Percentiles rank a stretch among this genome's conserved stretches.
These are phyloP conservation scores for Nephrocerus scutellatus DNA, from an alignment of 2,888 invertebrate genomes.

Conservation along the genomic window DNA sequence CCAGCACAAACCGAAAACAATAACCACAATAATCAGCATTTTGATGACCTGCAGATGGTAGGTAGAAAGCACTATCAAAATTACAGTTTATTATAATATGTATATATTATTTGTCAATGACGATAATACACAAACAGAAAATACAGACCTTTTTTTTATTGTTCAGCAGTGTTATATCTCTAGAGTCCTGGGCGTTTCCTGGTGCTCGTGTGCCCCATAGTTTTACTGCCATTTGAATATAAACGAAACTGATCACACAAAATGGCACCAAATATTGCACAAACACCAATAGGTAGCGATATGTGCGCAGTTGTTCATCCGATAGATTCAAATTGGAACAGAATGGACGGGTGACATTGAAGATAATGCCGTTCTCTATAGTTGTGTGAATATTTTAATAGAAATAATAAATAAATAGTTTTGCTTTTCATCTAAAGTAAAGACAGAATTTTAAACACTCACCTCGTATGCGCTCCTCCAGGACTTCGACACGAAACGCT, in stretches of 20 bases:
- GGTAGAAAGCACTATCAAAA: background rate
- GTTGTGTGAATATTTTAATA: constrained; percentile 4
- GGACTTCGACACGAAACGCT: constrained; percentile 43
- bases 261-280: constrained; percentile 72
- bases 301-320: constrained; percentile 48
- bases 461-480: constrained; percentile 42
- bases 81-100: background rate
- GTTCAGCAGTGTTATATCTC: constrained; percentile 71
- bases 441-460: constrained; percentile 16
- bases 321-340: constrained; percentile 51
- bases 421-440: background rate
- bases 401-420: background rate
- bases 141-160: constrained; percentile 72
- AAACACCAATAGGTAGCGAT: constrained; percentile 50
- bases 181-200: constrained; percentile 68
- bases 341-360: constrained; percentile 48
- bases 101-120: background rate
- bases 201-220: constrained; percentile 75
- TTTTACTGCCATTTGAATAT: constrained; percentile 68
- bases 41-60: constrained; percentile 63
- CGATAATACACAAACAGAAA: background rate
- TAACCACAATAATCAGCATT: constrained; percentile 79
- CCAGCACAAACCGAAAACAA: constrained; percentile 77
- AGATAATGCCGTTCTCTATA: constrained; percentile 36
- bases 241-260: constrained; percentile 73